These are phyloP conservation scores for Setophaga kirtlandii DNA, from an alignment of 2,113 vertebrate species.

Conservation along the genomic window DNA sequence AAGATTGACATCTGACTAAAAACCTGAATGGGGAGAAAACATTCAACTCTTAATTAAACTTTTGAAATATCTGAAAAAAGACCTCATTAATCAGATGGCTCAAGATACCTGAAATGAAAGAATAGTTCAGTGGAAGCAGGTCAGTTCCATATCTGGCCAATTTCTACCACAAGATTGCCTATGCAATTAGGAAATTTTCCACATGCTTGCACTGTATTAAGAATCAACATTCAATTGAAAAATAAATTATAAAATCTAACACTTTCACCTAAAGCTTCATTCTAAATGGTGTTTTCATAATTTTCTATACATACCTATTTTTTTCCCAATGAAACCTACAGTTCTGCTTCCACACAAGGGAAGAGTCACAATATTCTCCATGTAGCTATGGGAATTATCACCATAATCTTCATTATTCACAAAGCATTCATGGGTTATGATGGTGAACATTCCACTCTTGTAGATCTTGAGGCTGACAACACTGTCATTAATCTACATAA, in stretches of 20 bases:
- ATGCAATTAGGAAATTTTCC: background rate
- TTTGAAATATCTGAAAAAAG: background rate
- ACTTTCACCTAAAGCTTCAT: background rate
- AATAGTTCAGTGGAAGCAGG: background rate
- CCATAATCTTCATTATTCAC: background rate
- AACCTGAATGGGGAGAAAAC: background rate
- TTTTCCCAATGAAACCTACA: background rate
- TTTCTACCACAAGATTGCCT: background rate
- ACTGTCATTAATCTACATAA: background rate
- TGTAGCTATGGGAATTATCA: background rate
- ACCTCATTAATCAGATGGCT: background rate
- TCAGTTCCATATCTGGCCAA: background rate
- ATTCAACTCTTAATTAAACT: background rate
- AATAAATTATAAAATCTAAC: background rate
- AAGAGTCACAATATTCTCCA: background rate
- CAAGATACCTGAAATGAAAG: background rate
- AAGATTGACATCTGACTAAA: background rate
- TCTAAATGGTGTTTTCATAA: background rate
- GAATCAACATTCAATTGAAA: background rate
- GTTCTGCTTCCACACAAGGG: background rate
- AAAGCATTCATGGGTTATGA: background rate
- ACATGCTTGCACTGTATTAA: background rate
- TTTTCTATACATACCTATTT: background rate
- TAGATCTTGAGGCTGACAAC: background rate
- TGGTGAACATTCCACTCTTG: background rate